Evolutionary conservation across 2,113 vertebrate genomes (phyloP).

Genomic region (Oryzias curvinotus): DNA sequence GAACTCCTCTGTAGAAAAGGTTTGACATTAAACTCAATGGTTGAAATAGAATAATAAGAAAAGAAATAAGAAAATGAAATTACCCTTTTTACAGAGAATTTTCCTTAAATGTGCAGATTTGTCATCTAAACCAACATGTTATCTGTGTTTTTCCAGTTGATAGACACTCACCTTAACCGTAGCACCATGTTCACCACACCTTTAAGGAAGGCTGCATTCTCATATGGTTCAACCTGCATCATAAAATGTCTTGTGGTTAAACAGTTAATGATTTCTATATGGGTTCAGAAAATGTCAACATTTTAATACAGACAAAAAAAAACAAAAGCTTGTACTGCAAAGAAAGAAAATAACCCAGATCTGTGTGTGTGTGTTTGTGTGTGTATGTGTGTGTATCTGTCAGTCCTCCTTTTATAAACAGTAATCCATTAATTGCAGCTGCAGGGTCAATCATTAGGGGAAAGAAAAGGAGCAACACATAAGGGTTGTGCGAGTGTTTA

Average conservation of each 20-base stretch:
- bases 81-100: too few species aligned
- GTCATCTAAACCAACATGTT: too few species aligned
- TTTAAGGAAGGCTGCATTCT: conserved; percentile 77
- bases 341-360: conserved; percentile 2
- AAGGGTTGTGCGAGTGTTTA: conserved; percentile 16
- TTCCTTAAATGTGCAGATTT: too few species aligned
- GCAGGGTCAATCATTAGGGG: conserved; percentile 23
- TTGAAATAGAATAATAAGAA: too few species aligned
- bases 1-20: too few species aligned
- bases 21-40: too few species aligned
- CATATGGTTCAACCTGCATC: conserved; percentile 83
- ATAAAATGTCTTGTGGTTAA: conserved; percentile 40
- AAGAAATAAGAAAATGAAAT: too few species aligned
- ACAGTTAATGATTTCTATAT: neutral
- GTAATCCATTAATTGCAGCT: conserved; percentile 9
- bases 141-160: neutral
- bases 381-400: neutral
- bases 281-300: neutral
- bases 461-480: conserved; percentile 33
- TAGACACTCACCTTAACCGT: conserved; percentile 88
- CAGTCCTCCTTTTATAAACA: neutral
- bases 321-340: neutral
- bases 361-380: neutral
- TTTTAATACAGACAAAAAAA: conserved; percentile 1
- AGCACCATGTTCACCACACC: conserved; percentile 93